phyloP scores from a whole-genome alignment of 2,888 invertebrate species.

The Melanotus villosus region DNA sequence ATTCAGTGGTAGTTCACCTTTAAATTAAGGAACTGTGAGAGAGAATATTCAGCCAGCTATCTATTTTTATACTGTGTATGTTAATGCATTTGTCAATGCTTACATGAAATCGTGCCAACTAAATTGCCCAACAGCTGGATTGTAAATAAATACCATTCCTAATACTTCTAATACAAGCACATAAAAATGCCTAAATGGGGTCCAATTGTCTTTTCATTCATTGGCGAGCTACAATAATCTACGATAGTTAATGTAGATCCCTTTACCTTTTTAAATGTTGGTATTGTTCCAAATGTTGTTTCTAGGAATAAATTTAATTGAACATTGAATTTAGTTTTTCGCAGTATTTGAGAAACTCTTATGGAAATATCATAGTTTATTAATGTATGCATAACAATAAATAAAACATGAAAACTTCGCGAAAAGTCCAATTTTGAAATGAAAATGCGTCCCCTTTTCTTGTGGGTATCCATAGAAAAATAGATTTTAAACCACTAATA shows the following conservation, averaged over 20 bases:
- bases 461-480: no score
- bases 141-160: constrained; percentile 47
- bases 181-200: constrained; percentile 32
- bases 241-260: background rate
- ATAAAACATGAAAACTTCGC: no score
- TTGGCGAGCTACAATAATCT: background rate
- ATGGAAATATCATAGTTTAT: no score
- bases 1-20: constrained; percentile 11
- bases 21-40: constrained; percentile 1
- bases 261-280: no score
- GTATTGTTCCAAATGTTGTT: no score
- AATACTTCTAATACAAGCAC: constrained; percentile 23
- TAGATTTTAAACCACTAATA: no score
- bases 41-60: background rate
- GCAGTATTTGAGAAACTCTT: no score
- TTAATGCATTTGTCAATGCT: constrained; percentile 44
- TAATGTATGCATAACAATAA: no score
- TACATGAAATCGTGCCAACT: constrained; percentile 43
- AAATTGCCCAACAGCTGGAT: constrained; percentile 48
- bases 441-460: no score
- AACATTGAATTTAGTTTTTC: no score
- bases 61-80: constrained; percentile 7
- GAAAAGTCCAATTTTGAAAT: no score
- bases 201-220: constrained; percentile 33
- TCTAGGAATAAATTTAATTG: no score